Percentiles rank a stretch among this genome's conserved stretches.
phyloP scores from a whole-genome alignment of 2,888 invertebrate genomes.

The Pachydiplax longipennis region DNA sequence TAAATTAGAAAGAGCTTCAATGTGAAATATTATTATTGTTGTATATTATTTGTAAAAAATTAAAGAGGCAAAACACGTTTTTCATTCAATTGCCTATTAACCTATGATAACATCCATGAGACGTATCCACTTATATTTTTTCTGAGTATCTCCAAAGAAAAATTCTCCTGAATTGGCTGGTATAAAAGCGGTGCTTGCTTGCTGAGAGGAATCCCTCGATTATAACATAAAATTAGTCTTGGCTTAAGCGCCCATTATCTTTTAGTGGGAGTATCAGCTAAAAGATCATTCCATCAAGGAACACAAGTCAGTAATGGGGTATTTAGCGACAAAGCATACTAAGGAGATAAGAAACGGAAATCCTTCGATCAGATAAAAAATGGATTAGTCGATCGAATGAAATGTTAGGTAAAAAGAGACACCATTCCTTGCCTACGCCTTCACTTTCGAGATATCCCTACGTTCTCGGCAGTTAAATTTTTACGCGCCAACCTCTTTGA shows the following conservation, averaged over 20 bases:
- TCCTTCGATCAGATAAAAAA: background rate
- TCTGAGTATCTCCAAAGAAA: no score
- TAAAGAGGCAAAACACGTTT: no score
- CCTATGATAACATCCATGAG: no score
- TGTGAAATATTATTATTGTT: no score
- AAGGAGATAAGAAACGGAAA: background rate
- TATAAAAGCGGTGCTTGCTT: background rate
- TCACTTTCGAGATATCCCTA: background rate
- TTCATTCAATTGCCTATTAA: no score
- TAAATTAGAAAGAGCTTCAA: no score
- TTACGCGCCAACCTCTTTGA: conserved; percentile 25
- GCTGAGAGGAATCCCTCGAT: background rate
- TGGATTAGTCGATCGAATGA: conserved; percentile 10
- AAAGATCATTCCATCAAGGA: background rate
- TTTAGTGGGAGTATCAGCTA: background rate
- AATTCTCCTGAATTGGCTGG: no score
- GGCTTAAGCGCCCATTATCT: background rate
- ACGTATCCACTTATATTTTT: no score
- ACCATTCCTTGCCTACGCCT: background rate
- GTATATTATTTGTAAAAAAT: no score
- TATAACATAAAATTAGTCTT: background rate
- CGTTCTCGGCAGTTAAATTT: conserved; percentile 28
- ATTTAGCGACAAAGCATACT: background rate
- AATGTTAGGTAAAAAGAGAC: background rate
- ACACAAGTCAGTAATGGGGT: background rate